Evolutionary conservation across 2,113 vertebrate species (phyloP), one percentile per base, ranked within the genome.

Genomic region (Salvelinus sp.): DNA sequence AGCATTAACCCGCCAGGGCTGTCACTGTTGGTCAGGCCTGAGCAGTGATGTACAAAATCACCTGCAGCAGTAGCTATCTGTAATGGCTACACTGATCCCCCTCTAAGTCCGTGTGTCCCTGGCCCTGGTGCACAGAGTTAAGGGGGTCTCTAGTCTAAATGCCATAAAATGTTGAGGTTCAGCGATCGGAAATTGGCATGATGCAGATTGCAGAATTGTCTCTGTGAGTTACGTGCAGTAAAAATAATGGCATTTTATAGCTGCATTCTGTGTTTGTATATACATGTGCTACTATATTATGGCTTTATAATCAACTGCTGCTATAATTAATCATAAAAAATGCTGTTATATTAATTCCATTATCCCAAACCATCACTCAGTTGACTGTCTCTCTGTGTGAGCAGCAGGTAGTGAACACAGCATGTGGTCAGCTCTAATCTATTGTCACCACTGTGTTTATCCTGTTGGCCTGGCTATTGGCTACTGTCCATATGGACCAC

Each of bases 21-120:
- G 72, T 63, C 54, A 73, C 27, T 38, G 60, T 14, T 13, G 60
- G 33, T 25, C 57, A 73, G 30, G 62, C 27, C 9, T 6, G 20
- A 38, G 30, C 30, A 73, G 57, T 22, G 25, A 63, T 28, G 30
- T 62, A 62, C 71, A 48, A 67, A 38, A 13, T 33, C 73, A 48
- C 60, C 27, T 12, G 47, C 63, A 66, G 54, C 60, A 65, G 9
- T 5, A 10, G 27, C 38, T 44, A 44, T 44, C 38, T 44, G 38
- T 9, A 44, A 44, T 44, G 9, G 38, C 2, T 44, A 44, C 2
- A 44, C 38, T 10, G 38, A 44, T 44, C 38, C 9, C 38, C 38
- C 38, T 44, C 38, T 44, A 44, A 44, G 9, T 2, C 38, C 0
- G 6, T 9, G 1, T 38, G 33, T 38, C 33, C 33, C 6, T 33